phyloP scores from a whole-genome alignment of 2,888 invertebrate genomes.

The Hypercompe scribonia region DNA sequence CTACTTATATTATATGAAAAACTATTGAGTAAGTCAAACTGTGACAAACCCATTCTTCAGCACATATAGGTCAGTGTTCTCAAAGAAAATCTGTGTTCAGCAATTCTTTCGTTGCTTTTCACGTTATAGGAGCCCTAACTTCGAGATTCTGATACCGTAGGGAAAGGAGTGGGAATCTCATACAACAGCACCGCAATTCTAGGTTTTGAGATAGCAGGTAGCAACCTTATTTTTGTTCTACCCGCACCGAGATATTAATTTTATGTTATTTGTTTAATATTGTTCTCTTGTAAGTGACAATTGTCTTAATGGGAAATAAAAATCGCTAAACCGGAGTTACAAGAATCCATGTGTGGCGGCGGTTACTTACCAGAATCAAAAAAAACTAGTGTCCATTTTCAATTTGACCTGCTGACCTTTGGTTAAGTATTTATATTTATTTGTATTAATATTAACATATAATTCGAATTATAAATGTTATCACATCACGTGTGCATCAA shows the following conservation, averaged over 20 bases:
- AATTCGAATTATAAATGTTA: conserved; percentile 27
- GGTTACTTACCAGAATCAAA: neutral
- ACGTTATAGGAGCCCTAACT: too few species aligned
- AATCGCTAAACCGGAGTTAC: too few species aligned
- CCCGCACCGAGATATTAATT: too few species aligned
- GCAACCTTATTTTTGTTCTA: too few species aligned
- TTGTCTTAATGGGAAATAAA: too few species aligned
- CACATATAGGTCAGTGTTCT: too few species aligned
- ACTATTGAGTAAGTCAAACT: too few species aligned
- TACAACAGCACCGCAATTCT: neutral
- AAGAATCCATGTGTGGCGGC: too few species aligned
- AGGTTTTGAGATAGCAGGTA: neutral
- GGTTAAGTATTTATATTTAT: neutral
- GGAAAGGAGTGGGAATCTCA: neutral
- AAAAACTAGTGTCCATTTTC: neutral
- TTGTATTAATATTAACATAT: conserved; percentile 28
- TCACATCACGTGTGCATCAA: conserved; percentile 1
- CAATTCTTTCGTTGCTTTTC: neutral
- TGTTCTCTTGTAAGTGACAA: too few species aligned
- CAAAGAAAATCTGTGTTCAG: neutral
- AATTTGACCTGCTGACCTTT: conserved; percentile 24
- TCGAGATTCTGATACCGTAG: neutral
- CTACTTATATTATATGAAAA: too few species aligned
- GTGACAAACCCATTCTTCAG: neutral
- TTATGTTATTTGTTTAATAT: too few species aligned